Evolutionary conservation across 2,888 invertebrate genomes (phyloP).

Genomic region (Melinaea menophilus): DNA sequence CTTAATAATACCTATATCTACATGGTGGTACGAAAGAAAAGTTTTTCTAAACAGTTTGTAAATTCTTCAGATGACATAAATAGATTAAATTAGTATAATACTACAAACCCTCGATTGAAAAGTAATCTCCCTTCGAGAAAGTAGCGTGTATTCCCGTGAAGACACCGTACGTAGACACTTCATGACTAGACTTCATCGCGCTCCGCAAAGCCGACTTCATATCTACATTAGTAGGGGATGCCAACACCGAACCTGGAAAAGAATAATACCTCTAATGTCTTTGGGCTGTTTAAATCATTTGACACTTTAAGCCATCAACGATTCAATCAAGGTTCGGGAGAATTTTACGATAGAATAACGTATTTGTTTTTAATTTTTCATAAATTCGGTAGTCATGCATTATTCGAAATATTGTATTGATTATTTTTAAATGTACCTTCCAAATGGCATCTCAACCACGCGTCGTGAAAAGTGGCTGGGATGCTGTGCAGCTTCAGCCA

Average conservation of each 20-base stretch:
- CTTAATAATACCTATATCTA: no score
- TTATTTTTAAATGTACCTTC: constrained; percentile 34
- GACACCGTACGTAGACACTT: constrained; percentile 20
- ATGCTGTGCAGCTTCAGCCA: constrained; percentile 40
- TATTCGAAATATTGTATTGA: background rate
- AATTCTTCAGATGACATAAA: background rate
- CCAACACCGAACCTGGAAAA: constrained; percentile 36
- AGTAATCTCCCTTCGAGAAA: constrained; percentile 42
- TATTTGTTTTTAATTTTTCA: background rate
- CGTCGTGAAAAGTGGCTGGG: constrained; percentile 39
- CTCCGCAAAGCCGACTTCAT: constrained; percentile 22
- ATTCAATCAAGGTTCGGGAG: background rate
- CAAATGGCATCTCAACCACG: constrained; percentile 37
- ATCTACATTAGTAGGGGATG: constrained; percentile 34
- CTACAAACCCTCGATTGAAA: constrained; percentile 39
- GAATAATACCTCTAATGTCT: background rate
- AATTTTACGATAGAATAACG: background rate
- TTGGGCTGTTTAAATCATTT: background rate
- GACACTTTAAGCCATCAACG: background rate
- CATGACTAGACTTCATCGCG: constrained; percentile 27
- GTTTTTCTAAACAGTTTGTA: background rate
- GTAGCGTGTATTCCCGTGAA: constrained; percentile 40
- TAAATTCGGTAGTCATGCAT: background rate
- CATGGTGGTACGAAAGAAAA: background rate
- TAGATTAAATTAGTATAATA: background rate